phyloP scores from a whole-genome alignment of 2,888 invertebrate species.

The Rhamphomyia laevipes region DNA sequence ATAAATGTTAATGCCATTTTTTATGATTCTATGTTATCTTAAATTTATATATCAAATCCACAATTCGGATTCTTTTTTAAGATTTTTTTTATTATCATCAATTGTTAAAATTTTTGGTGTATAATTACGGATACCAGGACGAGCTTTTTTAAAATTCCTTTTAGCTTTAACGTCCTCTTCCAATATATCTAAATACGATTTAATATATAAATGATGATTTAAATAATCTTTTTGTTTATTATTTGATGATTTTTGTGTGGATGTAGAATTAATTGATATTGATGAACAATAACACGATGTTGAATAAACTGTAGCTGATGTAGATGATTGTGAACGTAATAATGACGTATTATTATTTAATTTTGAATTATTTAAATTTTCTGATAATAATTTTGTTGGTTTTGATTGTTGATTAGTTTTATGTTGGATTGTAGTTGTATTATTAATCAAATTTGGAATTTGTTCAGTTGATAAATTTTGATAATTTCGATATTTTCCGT shows the following conservation, averaged over 20 bases:
- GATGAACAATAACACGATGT: conserved; percentile 35
- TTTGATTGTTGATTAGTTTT: too few relatives aligned
- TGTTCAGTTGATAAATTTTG: not conserved
- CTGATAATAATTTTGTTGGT: not conserved
- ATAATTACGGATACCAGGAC: conserved; percentile 54
- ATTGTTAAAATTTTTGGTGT: conserved; percentile 54
- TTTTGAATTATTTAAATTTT: not conserved
- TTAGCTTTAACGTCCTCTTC: conserved; percentile 41
- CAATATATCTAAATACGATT: conserved; percentile 41
- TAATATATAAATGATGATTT: conserved; percentile 44
- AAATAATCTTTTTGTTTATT: conserved; percentile 40
- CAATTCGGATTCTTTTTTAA: conserved; percentile 42
- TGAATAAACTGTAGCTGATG: conserved; percentile 34
- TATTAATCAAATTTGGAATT: not conserved
- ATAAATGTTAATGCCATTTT: conserved; percentile 47
- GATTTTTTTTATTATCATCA: conserved; percentile 13
- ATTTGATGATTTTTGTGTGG: conserved; percentile 27
- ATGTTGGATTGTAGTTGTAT: too few relatives aligned
- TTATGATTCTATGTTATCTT: conserved; percentile 15
- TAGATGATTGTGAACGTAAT: conserved; percentile 24
- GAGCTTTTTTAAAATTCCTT: conserved; percentile 40
- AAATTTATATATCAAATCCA: conserved; percentile 47
- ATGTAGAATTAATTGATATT: conserved; percentile 33
- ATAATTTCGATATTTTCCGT: conserved; percentile 25
- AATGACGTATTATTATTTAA: not conserved